Conservation (phyloP, 2,113 vertebrate genomes). For the Ictidomys tridecemlineatus region DNA sequence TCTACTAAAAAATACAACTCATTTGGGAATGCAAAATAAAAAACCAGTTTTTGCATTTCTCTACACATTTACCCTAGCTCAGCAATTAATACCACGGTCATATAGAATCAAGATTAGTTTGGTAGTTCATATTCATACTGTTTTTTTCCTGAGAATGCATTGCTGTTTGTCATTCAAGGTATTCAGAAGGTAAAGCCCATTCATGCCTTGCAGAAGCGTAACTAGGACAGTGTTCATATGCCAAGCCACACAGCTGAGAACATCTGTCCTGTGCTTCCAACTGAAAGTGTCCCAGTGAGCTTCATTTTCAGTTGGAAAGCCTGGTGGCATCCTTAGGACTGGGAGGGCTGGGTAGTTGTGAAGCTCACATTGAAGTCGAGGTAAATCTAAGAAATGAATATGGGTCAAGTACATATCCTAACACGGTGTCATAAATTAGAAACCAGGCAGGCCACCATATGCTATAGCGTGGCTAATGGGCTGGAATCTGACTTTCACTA, state of each 20-base stretch:
- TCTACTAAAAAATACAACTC: neutral
- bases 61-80: neutral
- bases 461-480: neutral
- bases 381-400: neutral
- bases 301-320: neutral
- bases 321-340: neutral
- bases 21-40: slow-evolving; percentile 8
- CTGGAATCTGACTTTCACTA: neutral
- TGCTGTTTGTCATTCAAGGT: neutral
- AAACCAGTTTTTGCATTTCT: neutral
- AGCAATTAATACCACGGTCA: neutral
- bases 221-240: neutral
- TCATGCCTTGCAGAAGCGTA: neutral
- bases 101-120: neutral
- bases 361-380: neutral
- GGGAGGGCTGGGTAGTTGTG: neutral
- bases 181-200: neutral
- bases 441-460: neutral
- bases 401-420: neutral
- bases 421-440: neutral
- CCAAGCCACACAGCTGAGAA: neutral
- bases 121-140: neutral
- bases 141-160: neutral
- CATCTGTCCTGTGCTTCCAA: neutral
- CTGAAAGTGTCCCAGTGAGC: neutral